Evolutionary conservation across 2,888 invertebrate species (phyloP), one percentile per base, ranked within the genome.

Genomic region (Rhamnusium bicolor): DNA sequence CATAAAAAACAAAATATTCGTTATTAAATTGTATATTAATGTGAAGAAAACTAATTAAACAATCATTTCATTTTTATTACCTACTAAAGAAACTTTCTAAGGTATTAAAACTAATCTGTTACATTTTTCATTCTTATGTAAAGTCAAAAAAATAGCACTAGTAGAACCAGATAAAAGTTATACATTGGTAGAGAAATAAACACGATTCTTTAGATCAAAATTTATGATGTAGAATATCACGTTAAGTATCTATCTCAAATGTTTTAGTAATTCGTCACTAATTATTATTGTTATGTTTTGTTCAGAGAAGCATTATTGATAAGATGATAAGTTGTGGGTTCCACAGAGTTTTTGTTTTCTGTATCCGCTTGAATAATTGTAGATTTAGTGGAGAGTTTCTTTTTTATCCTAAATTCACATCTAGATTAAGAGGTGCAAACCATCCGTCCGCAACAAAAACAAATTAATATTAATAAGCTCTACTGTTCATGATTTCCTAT

Each of bases 351-450:
- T 40, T n/a, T 14, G 4, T 40, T 40, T 32, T 40, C n/a, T n/a
- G 40, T 40, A 40, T 32, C 40, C 40, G 40, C 40, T 40, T n/a
- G 40, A 40, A 40, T 40, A 40, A 40, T 40, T 4, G n/a, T 12
- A 40, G 40, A 40, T 40, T n/a, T 40, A 14, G 10, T 32, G 8
- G 24, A 53, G 29, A 58, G 32, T 58, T 58, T 58, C 58, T 58
- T 58, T 58, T 58, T 29, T 19, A 58, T 58, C 32, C 58, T 40
- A 58, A 58, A 58, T 58, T 29, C 58, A 19, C 12, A 58, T 58
- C 58, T 58, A 58, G 58, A 58, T 58, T 16, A 58, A 58, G 58
- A 58, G 58, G 29, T 32, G 58, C 12, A 32, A 12, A 29, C 32
- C 58, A 18, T 58, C 58, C 58, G 58, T 58, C 58, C 58, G 58